phyloP scores from a whole-genome alignment of 2,797 vertebrate species.

The Otolemur crassicaudatus region DNA sequence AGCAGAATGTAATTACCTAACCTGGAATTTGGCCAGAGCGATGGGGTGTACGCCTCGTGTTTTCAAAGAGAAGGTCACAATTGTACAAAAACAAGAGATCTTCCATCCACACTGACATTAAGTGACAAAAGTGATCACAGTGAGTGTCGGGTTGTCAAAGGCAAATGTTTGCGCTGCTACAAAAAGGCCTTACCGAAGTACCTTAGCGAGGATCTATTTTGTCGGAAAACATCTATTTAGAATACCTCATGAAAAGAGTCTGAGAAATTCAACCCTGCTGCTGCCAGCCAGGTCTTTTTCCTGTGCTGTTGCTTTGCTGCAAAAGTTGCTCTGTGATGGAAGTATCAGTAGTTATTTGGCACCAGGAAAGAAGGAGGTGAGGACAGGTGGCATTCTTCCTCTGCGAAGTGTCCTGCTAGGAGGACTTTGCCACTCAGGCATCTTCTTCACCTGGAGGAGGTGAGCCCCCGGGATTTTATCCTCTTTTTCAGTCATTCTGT shows the following conservation, averaged over 20 bases:
- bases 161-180: neutral
- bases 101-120: constrained; percentile 36
- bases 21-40: constrained; percentile 77
- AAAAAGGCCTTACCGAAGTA: neutral
- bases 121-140: constrained; percentile 50
- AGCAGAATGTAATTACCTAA: constrained; percentile 76
- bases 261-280: neutral
- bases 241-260: constrained; percentile 43
- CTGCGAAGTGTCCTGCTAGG: neutral
- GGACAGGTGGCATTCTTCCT: neutral
- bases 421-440: too few species aligned
- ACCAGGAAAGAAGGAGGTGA: neutral
- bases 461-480: neutral
- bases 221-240: neutral
- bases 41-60: constrained; percentile 51
- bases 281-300: neutral
- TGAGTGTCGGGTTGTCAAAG: neutral
- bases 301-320: neutral
- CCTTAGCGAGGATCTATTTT: neutral
- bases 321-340: neutral
- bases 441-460: neutral
- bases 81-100: constrained; percentile 37
- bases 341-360: neutral
- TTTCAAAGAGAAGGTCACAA: constrained; percentile 63
- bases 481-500: neutral